Base-by-base conservation (phyloP, 2,888 invertebrate genomes). In the Tortrix viridana region DNA sequence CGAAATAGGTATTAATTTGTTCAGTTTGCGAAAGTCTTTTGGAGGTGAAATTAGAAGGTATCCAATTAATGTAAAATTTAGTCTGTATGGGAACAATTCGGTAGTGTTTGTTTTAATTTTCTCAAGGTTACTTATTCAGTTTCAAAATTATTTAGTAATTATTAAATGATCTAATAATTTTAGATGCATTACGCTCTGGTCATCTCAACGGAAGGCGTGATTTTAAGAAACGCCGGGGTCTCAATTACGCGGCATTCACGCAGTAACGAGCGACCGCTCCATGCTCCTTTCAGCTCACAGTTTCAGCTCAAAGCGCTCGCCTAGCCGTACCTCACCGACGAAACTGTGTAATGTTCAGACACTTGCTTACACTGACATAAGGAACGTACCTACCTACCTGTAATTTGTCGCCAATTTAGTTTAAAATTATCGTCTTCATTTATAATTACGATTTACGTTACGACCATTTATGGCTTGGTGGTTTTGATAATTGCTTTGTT, bases 211-310 rank as follows among this genome's bases (percentile, higher is more conserved):
- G 74, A 77, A 76, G 73, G 70, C 70, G 72, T 76, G 76, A 82
- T 81, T 81, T 81, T 71, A 70, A 81, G 77, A 77, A 75, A 73
- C 70, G 71, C 75, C 79, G 74, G 71, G 76, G 76, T 74, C 79
- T 84, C 81, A 85, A 85, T 88, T 85, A 84, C 81, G 75, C 65
- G 64, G 79, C 74, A 84, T 88, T 87, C 87, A 86, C 67, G 65
- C 65, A 65, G 73, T 82, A 85, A 84, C 79, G 82, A 86, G 81
- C 69, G 68, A 41, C n/a, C 65, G 73, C 65, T 63, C 60, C 59
- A 63, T 70, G 70, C 26, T 54, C 50, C 63, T 63, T 67, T 67
- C 65, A 60, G 63, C 59, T 66, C 68, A 52, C 63, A 65, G 55
- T 63, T 67, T 67, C 65, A 60, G 63, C 59, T 66, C 68, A 52